These are phyloP conservation scores for Malurus cyaneus DNA, from an alignment of 2,113 vertebrate genomes.

Conservation along the genomic window DNA sequence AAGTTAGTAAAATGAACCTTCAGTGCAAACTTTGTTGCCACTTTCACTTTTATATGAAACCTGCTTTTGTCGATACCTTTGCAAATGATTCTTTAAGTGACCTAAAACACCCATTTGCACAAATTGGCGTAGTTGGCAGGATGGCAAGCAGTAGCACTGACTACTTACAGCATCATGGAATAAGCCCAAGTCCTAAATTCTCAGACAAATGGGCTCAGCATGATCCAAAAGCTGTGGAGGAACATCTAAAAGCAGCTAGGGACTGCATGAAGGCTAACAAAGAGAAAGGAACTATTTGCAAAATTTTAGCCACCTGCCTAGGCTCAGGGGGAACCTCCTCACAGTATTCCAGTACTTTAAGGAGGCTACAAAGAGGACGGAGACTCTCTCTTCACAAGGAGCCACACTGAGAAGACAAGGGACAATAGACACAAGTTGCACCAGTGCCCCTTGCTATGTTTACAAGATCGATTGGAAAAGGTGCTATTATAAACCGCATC, in stretches of 20 bases:
- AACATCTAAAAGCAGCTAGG: neutral
- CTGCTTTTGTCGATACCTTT: neutral
- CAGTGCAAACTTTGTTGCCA: neutral
- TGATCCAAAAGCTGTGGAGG: neutral
- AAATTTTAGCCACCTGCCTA: neutral
- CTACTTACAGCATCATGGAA: too few species aligned
- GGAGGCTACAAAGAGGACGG: neutral
- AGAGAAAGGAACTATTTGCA: neutral
- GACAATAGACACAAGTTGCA: too few species aligned
- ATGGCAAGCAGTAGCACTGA: neutral
- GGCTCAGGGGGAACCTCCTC: neutral
- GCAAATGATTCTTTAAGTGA: neutral
- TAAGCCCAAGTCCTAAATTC: neutral
- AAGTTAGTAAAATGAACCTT: neutral
- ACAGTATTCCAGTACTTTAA: neutral
- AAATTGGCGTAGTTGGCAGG: neutral
- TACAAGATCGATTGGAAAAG: too few species aligned
- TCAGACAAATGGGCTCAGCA: neutral
- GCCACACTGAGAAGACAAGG: neutral
- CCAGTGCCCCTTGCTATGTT: too few species aligned
- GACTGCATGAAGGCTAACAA: neutral
- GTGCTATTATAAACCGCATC: too few species aligned
- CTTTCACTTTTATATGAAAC: neutral
- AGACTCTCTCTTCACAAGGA: neutral
- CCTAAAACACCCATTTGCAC: neutral